Conservation (phyloP, 2,888 invertebrate species). For the Camponotus fellah region DNA sequence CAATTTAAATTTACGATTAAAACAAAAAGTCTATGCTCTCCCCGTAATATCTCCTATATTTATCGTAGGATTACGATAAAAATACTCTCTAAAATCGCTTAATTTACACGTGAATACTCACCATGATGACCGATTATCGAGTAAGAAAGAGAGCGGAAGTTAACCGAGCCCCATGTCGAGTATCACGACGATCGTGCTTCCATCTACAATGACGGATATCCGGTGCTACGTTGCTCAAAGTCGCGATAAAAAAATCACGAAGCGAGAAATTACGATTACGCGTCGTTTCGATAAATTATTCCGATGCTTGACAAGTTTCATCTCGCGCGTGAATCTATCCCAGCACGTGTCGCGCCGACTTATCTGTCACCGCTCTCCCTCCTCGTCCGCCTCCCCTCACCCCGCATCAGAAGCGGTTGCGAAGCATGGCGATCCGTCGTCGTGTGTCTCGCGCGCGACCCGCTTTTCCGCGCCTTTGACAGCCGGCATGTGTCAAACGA, state of each 20-base stretch:
- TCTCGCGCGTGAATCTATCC: not conserved
- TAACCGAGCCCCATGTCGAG: not conserved
- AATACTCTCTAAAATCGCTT: not conserved
- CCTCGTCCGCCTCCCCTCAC: not conserved
- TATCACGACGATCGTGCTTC: not conserved
- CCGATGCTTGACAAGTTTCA: not conserved
- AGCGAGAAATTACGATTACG: not conserved
- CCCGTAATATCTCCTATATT: not conserved
- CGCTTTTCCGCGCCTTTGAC: slow-evolving; percentile 64
- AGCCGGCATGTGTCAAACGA: slow-evolving; percentile 66
- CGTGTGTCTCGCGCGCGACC: slow-evolving; percentile 58
- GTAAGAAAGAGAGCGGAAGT: slow-evolving; percentile 82
- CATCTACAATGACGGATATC: not conserved
- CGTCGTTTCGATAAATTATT: not conserved
- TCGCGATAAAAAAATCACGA: not conserved
- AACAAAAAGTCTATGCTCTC: no score
- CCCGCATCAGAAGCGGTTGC: slow-evolving; percentile 29
- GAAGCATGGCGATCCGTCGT: slow-evolving; percentile 78
- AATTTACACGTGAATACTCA: slow-evolving; percentile 76
- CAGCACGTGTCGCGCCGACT: not conserved
- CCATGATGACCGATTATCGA: slow-evolving; percentile 83
- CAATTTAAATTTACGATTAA: not conserved
- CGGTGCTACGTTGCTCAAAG: slow-evolving; percentile 14
- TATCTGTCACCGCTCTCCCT: not conserved
- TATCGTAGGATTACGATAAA: not conserved